Evolutionary conservation across 2,797 vertebrate species (phyloP).

Genomic region (Saxicola maurus): DNA sequence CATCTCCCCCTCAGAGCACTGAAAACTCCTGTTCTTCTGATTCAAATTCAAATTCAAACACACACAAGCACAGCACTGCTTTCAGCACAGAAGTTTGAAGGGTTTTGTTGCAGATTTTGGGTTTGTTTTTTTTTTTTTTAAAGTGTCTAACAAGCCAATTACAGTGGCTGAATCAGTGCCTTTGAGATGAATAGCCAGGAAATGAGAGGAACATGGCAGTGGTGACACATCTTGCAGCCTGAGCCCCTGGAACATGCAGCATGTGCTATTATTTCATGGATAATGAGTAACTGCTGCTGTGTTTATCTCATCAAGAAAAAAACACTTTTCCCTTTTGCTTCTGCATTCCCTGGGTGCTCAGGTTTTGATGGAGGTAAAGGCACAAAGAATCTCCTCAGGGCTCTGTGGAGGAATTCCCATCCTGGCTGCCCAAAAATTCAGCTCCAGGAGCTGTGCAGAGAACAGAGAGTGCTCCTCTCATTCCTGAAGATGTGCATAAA

Average conservation of each 20-base stretch:
- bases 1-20: background rate
- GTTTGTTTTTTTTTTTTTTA: background rate
- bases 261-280: background rate
- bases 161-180: constrained; percentile 38
- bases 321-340: background rate
- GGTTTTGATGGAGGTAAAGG: background rate
- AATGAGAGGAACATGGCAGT: constrained; percentile 17
- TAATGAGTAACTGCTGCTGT: background rate
- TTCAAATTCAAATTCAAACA: constrained; percentile 14
- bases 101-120: background rate
- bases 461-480: rapidly evolving
- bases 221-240: constrained; percentile 27
- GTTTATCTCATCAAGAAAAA: constrained; percentile 20
- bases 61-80: background rate
- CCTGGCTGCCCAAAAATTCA: background rate
- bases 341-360: background rate
- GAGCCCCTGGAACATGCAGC: background rate
- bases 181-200: constrained; percentile 32
- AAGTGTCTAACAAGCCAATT: constrained; percentile 10
- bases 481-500: rapidly evolving
- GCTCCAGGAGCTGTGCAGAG: background rate
- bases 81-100: background rate
- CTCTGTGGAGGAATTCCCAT: background rate
- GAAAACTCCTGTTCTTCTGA: background rate
- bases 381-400: background rate